Evolutionary conservation across 2,113 vertebrate species (phyloP), one percentile per base, ranked within the genome.

Genomic region (Corythoichthys haematopterus): DNA sequence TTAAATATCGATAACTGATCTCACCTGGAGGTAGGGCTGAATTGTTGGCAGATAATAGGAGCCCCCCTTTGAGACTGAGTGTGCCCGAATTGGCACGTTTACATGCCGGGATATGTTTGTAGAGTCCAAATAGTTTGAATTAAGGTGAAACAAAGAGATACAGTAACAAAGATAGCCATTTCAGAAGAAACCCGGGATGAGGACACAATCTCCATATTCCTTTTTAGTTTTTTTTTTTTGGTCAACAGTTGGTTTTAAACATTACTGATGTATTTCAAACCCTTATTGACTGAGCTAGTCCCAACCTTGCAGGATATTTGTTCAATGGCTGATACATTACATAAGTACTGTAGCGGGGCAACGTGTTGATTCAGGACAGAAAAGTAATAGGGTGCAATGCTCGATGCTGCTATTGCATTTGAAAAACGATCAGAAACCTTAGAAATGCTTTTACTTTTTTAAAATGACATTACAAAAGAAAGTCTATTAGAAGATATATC

Each of bases 1-100:
- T 89, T 79, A 86, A 89, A 81, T 89, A 88, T 88, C 35, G 80
- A 88, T 87, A 88, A 91, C 78, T 88, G 81, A 87, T 87, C 88
- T 89, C 85, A 88, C 78, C 78, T 87, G 85, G 79, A 79, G 66
- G 66, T 50, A 59, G 74, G 63, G 62, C 66, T 72, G 67, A 50
- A 20, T 74, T 73, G 66, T 75, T 76, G 72, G 71, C 46, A 81
- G 58, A 78, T 77, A 72, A 67, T 55, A 69, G 60, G 50, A 74
- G 72, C 69, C 79, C 78, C 71, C 79, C 65, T 68, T 70, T 74
- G 75, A 74, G 45, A 76, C 61, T 66, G 38, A 37, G 65, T 82
- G 71, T 20, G 66, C 70, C 77, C 66, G n/a, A 40, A 51, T 71
- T 85, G 81, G 82, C 81, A 51, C 79, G 72, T 81, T 66, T 78